These are phyloP conservation scores for Pteronura brasiliensis DNA, from an alignment of 2,113 vertebrate genomes.

Conservation along the genomic window DNA sequence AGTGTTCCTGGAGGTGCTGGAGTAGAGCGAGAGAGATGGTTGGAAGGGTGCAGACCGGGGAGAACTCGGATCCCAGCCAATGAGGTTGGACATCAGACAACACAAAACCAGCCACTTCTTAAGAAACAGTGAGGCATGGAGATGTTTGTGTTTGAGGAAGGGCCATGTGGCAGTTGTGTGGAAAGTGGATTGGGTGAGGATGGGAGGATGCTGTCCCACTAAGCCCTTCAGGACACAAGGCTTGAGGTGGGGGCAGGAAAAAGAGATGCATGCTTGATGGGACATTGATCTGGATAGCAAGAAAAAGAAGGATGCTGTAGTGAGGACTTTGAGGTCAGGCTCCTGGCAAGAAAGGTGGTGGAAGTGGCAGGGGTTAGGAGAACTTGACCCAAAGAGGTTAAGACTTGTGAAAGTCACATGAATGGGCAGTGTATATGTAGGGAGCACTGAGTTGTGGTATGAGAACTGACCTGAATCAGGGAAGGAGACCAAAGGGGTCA, in stretches of 20 bases:
- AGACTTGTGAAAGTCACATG: not conserved
- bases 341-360: not conserved
- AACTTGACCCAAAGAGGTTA: not conserved
- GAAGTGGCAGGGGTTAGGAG: rapidly evolving
- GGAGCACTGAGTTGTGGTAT: not conserved
- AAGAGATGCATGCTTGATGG: not conserved
- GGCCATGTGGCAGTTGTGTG: not conserved
- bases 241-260: not conserved
- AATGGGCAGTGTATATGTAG: not conserved
- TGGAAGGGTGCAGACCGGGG: rapidly evolving
- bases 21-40: not conserved
- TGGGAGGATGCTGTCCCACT: not conserved
- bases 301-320: not conserved
- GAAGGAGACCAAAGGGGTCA: not conserved
- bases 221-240: not conserved
- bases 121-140: not conserved
- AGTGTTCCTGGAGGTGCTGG: not conserved
- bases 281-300: not conserved
- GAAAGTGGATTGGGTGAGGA: not conserved
- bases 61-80: not conserved
- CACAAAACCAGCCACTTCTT: not conserved
- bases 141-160: not conserved
- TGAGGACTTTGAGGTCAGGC: not conserved
- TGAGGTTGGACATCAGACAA: not conserved
- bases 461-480: not conserved